phyloP scores from a whole-genome alignment of 2,888 invertebrate genomes.

The Elmis aenea region DNA sequence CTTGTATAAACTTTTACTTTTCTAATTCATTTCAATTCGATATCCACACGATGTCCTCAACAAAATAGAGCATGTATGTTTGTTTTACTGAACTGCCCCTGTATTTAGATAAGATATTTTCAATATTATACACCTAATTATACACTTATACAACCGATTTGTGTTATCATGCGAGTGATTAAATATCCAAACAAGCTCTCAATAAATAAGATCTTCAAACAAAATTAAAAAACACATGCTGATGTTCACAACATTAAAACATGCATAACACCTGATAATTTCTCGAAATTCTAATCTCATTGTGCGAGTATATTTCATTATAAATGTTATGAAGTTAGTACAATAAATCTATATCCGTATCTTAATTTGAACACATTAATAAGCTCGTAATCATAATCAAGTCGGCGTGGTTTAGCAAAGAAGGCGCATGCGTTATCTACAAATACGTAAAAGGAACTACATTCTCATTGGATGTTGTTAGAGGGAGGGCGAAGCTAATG shows the following conservation, averaged over 20 bases:
- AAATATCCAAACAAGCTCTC: no score
- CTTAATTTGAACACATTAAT: conserved; percentile 31
- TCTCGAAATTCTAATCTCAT: conserved; percentile 33
- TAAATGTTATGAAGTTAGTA: conserved; percentile 31
- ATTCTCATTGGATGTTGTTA: conserved; percentile 12
- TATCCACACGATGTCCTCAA: no score
- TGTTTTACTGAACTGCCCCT: no score
- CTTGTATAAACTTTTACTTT: no score
- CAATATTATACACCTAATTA: no score
- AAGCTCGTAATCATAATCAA: conserved; percentile 31
- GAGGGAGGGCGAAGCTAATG: conserved; percentile 17
- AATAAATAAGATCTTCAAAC: conserved; percentile 32
- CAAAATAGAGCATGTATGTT: no score
- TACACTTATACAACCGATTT: no score
- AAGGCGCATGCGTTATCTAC: conserved; percentile 30
- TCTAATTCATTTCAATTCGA: no score
- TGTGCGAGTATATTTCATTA: conserved; percentile 38
- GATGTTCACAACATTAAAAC: conserved; percentile 27
- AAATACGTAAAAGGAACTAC: conserved; percentile 9
- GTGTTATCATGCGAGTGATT: no score
- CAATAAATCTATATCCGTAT: conserved; percentile 27
- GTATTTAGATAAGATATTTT: no score
- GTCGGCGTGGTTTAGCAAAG: conserved; percentile 37
- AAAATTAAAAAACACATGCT: conserved; percentile 30
- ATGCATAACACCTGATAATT: conserved; percentile 37